Percentiles rank a stretch among this genome's conserved stretches.
Evolutionary conservation across 2,797 vertebrate species (phyloP).

Genomic region (Coracias cyanogaster): DNA sequence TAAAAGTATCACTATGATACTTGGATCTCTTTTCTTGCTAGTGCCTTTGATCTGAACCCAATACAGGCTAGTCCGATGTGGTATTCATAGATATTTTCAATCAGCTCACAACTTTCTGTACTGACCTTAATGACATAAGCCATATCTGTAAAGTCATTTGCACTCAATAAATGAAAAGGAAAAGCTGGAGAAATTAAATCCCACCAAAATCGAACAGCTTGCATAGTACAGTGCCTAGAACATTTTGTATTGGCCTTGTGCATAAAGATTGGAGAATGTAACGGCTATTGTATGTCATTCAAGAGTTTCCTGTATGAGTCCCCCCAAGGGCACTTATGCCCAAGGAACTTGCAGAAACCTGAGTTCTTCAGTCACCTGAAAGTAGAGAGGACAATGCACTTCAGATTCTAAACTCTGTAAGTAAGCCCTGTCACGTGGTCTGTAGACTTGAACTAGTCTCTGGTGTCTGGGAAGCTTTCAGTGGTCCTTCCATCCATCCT

Average conservation of each 20-base stretch:
- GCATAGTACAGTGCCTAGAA: not conserved
- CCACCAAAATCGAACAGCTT: not conserved
- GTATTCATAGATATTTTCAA: not conserved
- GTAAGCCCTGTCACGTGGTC: not conserved
- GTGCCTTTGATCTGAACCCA: not conserved
- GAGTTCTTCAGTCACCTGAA: not conserved
- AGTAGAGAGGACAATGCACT: not conserved
- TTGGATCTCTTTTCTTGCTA: not conserved
- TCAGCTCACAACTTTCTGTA: not conserved
- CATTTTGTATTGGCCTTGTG: not conserved
- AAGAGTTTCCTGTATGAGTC: not conserved
- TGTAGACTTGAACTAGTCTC: not conserved
- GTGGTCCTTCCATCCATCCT: not conserved
- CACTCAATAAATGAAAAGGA: not conserved
- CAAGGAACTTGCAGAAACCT: not conserved
- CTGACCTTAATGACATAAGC: not conserved
- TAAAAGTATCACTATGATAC: not conserved
- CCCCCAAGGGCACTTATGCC: not conserved
- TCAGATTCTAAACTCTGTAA: not conserved
- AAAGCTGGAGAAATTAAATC: not conserved
- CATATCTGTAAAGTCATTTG: not conserved
- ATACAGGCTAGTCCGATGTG: not conserved
- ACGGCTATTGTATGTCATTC: not conserved
- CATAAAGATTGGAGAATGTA: not conserved
- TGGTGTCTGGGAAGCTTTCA: not conserved